Evolutionary conservation across 1,140 invertebrate genomes (phyloP), one percentile per base, ranked within the genome.

Genomic region (Agrypnia vestita): DNA sequence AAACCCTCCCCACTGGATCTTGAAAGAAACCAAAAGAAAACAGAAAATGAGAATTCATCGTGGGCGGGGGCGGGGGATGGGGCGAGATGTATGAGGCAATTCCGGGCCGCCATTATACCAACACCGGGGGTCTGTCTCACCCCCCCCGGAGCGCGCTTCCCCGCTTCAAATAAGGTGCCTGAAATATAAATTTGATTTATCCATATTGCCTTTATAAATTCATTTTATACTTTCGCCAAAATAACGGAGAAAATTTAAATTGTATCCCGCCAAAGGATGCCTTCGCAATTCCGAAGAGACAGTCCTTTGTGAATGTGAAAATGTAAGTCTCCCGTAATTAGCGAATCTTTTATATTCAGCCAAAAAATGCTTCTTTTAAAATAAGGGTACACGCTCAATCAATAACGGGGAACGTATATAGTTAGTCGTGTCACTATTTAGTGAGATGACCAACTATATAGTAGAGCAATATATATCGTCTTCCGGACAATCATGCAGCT

Each of bases 31-130:
- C 69, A 47, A 64, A 67, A 82, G 84, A 87, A 88, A 88, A 88
- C 87, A 89, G 88, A 87, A 88, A 89, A 89, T 89, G 88, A 89
- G 88, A 89, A 89, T 89, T 89, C 88, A 89, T 89, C 88, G 87
- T 79, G 80, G 84, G 76, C 71, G 83, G 72, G 80, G 80, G 78
- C 56, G 78, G 71, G 84, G 84, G 84, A 56, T 75, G 87, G 84
- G 85, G 85, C 84, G 88, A 89, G 89, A 90, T 87, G 88, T 88
- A 90, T 88, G 89, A 90, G 86, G 89, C 89, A 87, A 89, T 90
- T 90, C 87, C 87, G 87, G 87, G 88, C 87, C 88, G 85, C 89
- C 89, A 89, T 90, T 89, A 90, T 89, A 88, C 89, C 86, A 88
- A 85, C 86, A 84, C 86, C 84, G 85, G 88, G 88, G 89, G 89